Percentiles rank a stretch among this genome's conserved stretches.
Evolutionary conservation across 2,113 vertebrate species (phyloP).

Genomic region (Myrmophylax atrothorax): DNA sequence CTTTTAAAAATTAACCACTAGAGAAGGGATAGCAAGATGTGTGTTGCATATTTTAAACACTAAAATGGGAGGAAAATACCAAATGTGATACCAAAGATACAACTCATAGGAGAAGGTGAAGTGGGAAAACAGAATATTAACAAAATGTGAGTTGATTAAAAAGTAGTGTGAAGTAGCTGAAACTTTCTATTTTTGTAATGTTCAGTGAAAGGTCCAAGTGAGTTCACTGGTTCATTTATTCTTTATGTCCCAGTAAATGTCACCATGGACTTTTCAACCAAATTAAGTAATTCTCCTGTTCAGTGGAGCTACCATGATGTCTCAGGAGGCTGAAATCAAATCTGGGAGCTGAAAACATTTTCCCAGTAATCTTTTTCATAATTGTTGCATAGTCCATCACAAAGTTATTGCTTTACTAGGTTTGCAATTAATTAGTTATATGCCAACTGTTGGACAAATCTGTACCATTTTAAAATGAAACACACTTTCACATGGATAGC

Average conservation of each 20-base stretch:
- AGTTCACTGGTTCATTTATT: background rate
- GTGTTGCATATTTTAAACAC: background rate
- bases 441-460: background rate
- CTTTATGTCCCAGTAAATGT: background rate
- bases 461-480: background rate
- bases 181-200: background rate
- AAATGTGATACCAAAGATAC: background rate
- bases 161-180: background rate
- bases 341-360: background rate
- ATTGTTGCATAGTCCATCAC: background rate
- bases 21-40: background rate
- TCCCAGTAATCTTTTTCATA: background rate
- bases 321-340: background rate
- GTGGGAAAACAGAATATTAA: background rate
- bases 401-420: background rate
- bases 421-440: background rate
- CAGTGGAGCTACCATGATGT: background rate
- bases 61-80: background rate
- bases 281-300: background rate
- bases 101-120: background rate
- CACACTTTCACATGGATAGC: background rate
- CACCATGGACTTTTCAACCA: background rate
- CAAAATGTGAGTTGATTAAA: background rate
- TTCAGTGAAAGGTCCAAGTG: background rate
- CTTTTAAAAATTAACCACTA: background rate